Percentiles rank a stretch among this genome's conserved stretches.
Conservation (phyloP, 2,888 invertebrate species). For the Onchidella celtica region DNA sequence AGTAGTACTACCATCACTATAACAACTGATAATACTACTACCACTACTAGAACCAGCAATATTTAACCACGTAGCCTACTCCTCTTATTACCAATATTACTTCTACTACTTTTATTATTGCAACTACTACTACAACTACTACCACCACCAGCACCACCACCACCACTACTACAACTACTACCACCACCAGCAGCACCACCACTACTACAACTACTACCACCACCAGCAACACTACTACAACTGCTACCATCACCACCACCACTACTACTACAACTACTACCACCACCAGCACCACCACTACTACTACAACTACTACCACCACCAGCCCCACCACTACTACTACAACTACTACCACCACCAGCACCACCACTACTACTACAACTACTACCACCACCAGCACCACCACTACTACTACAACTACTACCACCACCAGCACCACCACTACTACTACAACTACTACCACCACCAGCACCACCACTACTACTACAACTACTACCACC, state of each 20-base stretch:
- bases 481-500: constrained; percentile 10
- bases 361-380: neutral
- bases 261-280: neutral
- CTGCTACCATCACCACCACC: no score
- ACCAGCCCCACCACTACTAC: no score
- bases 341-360: neutral
- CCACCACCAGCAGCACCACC: neutral
- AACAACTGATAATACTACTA: no score
- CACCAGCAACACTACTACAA: no score
- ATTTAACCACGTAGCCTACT: neutral
- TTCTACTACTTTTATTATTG: neutral
- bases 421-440: constrained; percentile 2
- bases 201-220: neutral
- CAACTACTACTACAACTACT: neutral
- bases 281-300: neutral
- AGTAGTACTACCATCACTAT: no score
- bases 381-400: neutral
- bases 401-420: neutral
- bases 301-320: neutral
- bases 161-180: constrained; percentile 16
- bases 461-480: constrained; percentile 2
- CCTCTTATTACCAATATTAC: neutral
- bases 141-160: constrained; percentile 2
- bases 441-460: constrained; percentile 21
- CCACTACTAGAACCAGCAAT: neutral